Base-by-base conservation (phyloP, 1,140 invertebrate species). In the Cylas formicarius region DNA sequence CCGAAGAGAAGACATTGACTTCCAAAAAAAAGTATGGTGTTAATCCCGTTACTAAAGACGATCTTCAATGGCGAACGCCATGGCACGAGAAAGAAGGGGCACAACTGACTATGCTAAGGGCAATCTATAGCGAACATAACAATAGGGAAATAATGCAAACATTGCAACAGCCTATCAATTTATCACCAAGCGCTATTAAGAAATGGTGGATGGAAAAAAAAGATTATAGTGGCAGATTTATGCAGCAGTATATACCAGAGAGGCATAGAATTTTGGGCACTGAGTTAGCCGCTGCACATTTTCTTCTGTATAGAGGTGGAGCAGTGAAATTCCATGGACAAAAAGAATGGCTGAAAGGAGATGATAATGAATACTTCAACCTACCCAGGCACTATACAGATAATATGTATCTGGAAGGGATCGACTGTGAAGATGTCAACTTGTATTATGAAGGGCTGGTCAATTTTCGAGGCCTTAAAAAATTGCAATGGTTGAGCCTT, bases 231-330 rank as follows among this genome's bases (percentile, higher is more conserved):
- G 59, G 66, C 38, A 67, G 63, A 11, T 44, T 55, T 16, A 24
- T 62, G 39, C 72, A 78, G 50, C 56, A 57, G 31, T 73, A 65
- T 51, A 61, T 71, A 13, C 61, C 67, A 6, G 59, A 73, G 16
- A 57, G 72, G 4, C 61, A 74, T 52, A 44, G 69, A 52, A 66
- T 61, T 32, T 50, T 80, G 3, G 86, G 87, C 0, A 65, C 71
- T 42, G 58, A 91, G 59, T 60, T 91, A 47, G 82, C 84, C 13
- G 72, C 77, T 2, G 81, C 84, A 10, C 80, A 85, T 66, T 89
- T 88, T 56, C 51, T 89, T 26, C 55, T 85, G 1, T 63, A 65
- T 53, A 63, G 79, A 19, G 76, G 74, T 11, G 86, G 82, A 1
- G 74, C 75, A 44, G 74, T 86, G 2, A 85, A 79, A 56, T 84